Conservation (phyloP, 2,113 vertebrate species). For the Probosciger aterrimus region DNA sequence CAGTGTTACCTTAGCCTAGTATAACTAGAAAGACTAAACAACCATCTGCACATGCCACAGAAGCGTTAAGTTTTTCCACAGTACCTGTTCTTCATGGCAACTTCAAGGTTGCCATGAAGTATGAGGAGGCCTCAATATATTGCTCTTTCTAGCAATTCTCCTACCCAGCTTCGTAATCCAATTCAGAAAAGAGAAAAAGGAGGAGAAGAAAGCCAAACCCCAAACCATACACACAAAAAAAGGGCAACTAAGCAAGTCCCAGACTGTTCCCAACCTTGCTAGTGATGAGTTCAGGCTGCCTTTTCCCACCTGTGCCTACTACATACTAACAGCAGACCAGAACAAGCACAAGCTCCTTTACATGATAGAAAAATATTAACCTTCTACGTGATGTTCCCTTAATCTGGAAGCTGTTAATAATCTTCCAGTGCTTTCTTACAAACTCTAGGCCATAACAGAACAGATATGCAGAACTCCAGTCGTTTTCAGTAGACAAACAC, state of each 20-base stretch:
- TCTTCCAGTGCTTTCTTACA: background rate
- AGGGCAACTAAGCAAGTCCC: background rate
- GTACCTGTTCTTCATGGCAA: background rate
- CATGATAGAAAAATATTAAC: background rate
- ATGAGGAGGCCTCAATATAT: background rate
- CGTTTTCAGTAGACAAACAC: background rate
- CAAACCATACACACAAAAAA: background rate
- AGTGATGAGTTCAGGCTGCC: background rate
- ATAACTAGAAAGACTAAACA: background rate
- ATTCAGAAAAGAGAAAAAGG: background rate
- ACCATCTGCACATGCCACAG: background rate
- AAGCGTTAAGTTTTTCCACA: accelerated
- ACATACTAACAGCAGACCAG: background rate
- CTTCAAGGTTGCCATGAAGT: background rate
- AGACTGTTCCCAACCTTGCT: background rate
- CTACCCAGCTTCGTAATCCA: background rate
- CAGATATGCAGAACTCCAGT: background rate
- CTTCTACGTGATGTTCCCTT: background rate
- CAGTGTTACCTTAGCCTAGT: accelerated
- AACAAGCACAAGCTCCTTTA: background rate
- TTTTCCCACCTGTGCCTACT: background rate
- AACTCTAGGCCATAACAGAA: background rate
- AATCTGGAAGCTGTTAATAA: background rate
- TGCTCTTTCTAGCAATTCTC: background rate
- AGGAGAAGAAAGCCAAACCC: background rate